These are phyloP conservation scores for Metaphire vulgaris DNA, from an alignment of 1,140 invertebrate species.

Conservation along the genomic window DNA sequence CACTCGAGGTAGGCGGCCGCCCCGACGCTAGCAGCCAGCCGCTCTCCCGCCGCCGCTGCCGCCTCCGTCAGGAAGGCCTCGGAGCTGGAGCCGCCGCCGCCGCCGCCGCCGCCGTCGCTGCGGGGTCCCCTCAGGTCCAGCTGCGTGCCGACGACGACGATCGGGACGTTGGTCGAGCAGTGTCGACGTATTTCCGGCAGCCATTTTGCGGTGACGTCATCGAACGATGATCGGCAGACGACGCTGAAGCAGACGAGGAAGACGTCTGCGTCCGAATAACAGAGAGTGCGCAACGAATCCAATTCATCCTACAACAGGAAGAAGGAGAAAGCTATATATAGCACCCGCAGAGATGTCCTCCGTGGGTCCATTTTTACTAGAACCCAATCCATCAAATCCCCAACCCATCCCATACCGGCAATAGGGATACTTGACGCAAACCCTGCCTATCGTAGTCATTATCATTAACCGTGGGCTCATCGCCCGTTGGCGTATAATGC, in stretches of 20 bases:
- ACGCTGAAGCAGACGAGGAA: slow-evolving; percentile 89
- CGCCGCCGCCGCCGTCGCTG: slow-evolving; percentile 65
- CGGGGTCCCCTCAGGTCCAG: slow-evolving; percentile 41
- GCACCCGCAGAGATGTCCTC: too few relatives aligned
- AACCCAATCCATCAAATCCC: too few relatives aligned
- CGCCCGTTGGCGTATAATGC: too few relatives aligned
- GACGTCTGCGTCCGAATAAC: slow-evolving; percentile 71
- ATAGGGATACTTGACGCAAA: too few relatives aligned
- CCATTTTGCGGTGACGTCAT: slow-evolving; percentile 65
- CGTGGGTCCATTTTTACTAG: too few relatives aligned
- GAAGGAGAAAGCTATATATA: slow-evolving; percentile 42
- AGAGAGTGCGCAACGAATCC: slow-evolving; percentile 48
- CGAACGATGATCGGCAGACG: slow-evolving; percentile 77
- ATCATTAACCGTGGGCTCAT: too few relatives aligned
- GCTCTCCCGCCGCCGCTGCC: slow-evolving; percentile 65
- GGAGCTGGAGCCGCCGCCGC: slow-evolving; percentile 81
- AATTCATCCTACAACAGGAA: slow-evolving; percentile 51
- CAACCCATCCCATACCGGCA: too few relatives aligned
- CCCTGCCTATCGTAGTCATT: too few relatives aligned
- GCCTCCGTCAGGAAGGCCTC: slow-evolving; percentile 57
- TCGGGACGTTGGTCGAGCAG: slow-evolving; percentile 70
- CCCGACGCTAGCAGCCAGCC: slow-evolving; percentile 67
- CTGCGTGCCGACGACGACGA: slow-evolving; percentile 66
- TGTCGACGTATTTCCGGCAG: slow-evolving; percentile 80
- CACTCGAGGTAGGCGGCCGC: slow-evolving; percentile 57